Percentiles rank a stretch among this genome's conserved stretches.
These are phyloP conservation scores for Notarius quadriscutis DNA, from an alignment of 2,113 vertebrate species.

Conservation along the genomic window DNA sequence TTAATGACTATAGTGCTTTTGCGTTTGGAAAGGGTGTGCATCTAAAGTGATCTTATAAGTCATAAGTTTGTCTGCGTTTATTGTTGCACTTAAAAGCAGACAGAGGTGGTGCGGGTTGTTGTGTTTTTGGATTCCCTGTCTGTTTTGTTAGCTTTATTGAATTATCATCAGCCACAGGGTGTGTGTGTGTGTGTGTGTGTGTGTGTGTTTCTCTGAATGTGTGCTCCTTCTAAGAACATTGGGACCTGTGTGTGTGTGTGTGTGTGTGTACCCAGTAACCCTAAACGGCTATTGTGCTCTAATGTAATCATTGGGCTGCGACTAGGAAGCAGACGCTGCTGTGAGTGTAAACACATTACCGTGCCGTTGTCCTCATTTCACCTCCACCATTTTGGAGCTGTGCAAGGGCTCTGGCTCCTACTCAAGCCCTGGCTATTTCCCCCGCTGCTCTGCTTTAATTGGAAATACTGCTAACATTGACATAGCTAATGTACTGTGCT, in stretches of 20 bases:
- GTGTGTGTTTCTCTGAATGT: neutral
- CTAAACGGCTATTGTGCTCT: conserved; percentile 70
- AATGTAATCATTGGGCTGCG: conserved; percentile 73
- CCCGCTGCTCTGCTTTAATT: conserved; percentile 69
- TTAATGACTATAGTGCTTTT: neutral
- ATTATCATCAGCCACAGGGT: neutral
- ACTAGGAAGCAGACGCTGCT: conserved; percentile 72
- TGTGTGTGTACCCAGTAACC: conserved; percentile 69
- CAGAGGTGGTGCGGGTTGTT: neutral
- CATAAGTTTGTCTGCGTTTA: neutral
- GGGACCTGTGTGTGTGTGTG: conserved; percentile 9
- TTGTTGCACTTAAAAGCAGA: conserved; percentile 10
- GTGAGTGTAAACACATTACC: conserved; percentile 76
- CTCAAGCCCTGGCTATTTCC: conserved; percentile 65
- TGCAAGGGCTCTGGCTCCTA: conserved; percentile 62
- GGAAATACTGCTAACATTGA: conserved; percentile 73
- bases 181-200: neutral
- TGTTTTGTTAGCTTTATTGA: conserved; percentile 5
- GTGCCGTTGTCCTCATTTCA: conserved; percentile 69
- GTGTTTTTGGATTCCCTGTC: conserved; percentile 10
- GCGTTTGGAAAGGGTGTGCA: neutral
- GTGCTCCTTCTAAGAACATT: conserved; percentile 26
- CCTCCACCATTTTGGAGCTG: conserved; percentile 59
- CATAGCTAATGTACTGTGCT: conserved; percentile 69
- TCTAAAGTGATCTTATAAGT: conserved; percentile 16